Conservation (phyloP, 2,113 vertebrate species). For the Scomber japonicus region DNA sequence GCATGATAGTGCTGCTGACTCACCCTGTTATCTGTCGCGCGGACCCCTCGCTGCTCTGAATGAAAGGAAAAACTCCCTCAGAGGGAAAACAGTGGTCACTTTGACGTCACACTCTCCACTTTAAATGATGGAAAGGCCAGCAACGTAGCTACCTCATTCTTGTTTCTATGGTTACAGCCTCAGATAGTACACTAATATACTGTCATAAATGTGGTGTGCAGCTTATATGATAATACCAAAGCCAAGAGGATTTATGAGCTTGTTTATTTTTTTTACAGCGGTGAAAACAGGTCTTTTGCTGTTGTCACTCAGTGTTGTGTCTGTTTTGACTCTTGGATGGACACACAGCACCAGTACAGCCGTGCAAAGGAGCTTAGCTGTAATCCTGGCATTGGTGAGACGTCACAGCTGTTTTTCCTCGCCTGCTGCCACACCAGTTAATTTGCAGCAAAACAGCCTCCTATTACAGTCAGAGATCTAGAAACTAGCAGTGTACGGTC, state of each 20-base stretch:
- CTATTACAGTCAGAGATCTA: slow-evolving; percentile 51
- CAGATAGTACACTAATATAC: slow-evolving; percentile 54
- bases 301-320: slow-evolving; percentile 36
- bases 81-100: slow-evolving; percentile 64
- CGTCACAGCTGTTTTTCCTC: slow-evolving; percentile 77
- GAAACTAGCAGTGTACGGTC: slow-evolving; percentile 42
- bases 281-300: slow-evolving; percentile 49
- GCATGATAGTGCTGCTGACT: slow-evolving; percentile 60
- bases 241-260: slow-evolving; percentile 61
- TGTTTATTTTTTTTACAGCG: slow-evolving; percentile 48
- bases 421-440: slow-evolving; percentile 57
- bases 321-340: slow-evolving; percentile 71
- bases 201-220: slow-evolving; percentile 63
- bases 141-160: slow-evolving; percentile 42
- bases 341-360: slow-evolving; percentile 58
- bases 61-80: slow-evolving; percentile 69
- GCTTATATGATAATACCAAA: slow-evolving; percentile 65
- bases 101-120: slow-evolving; percentile 76
- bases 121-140: slow-evolving; percentile 77
- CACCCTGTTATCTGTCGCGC: slow-evolving; percentile 66
- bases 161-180: slow-evolving; percentile 82
- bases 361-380: slow-evolving; percentile 77
- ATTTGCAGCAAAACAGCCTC: slow-evolving; percentile 66
- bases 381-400: slow-evolving; percentile 74
- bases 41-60: slow-evolving; percentile 61